These are phyloP conservation scores for Platysternon megacephalum DNA, from an alignment of 2,113 vertebrate genomes.

Conservation along the genomic window DNA sequence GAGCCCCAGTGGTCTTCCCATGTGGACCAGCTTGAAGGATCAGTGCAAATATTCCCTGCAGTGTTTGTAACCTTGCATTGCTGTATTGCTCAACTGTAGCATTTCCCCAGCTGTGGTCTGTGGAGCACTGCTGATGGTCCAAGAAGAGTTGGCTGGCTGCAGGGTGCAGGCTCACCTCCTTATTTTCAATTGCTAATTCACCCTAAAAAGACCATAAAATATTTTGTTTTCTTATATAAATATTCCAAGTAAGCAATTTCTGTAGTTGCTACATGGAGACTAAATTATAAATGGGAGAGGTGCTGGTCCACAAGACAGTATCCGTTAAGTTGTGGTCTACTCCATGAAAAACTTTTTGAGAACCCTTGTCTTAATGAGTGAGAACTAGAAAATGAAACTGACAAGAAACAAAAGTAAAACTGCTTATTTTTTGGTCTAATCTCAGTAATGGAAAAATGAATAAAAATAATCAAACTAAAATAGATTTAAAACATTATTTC, in stretches of 20 bases:
- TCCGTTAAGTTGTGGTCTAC: not conserved
- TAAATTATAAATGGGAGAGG: not conserved
- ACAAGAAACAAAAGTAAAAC: not conserved
- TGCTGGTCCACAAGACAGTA: not conserved
- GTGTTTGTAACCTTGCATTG: not conserved
- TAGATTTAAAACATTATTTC: not conserved
- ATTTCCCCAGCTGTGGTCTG: not conserved
- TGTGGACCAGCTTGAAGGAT: not conserved
- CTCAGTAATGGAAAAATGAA: not conserved
- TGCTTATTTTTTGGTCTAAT: not conserved
- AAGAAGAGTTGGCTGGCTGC: not conserved
- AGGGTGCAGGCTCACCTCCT: accelerated
- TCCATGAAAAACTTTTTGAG: not conserved
- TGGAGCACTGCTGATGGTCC: not conserved
- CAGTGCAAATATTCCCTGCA: not conserved
- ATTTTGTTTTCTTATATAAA: not conserved
- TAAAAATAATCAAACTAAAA: not conserved
- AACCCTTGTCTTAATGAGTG: not conserved
- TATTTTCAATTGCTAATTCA: not conserved
- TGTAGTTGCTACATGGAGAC: accelerated
- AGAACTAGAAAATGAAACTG: not conserved
- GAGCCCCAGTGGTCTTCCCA: not conserved
- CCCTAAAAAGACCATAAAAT: not conserved
- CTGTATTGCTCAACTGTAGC: too few relatives aligned
- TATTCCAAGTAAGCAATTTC: accelerated